Base-by-base conservation (phyloP, 2,888 invertebrate genomes). In the Piscicola geometra region DNA sequence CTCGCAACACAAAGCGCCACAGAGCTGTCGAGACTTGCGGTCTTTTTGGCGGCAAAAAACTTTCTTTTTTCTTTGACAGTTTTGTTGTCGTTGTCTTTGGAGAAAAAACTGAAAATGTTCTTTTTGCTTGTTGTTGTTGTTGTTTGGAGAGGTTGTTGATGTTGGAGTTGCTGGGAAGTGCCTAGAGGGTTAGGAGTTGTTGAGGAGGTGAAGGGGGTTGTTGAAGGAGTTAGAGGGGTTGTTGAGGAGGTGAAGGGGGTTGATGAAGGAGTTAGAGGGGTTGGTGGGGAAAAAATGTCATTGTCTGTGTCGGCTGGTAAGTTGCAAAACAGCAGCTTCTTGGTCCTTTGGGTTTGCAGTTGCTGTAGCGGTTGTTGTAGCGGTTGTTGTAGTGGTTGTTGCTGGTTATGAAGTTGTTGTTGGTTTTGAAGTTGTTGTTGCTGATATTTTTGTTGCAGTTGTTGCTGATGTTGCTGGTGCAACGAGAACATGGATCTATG, bases 1-100 rank as follows among this genome's bases (percentile, higher is more conserved):
- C 64, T 56, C 9, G 77, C 79, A 2, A 79, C 76, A 5, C 77
- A 76, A 5, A 70, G 47, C 9, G 64, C 64, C 1, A 75, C 60
- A 3, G 79, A 77, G 50, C 75, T 79, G 76, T 80, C 80, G 9
- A 80, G 78, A 52, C 79, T 79, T 12, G 35, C 47, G 1, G 80
- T 69, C 41, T 78, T 76, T 73, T 79, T 80, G 9, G 73, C 47
- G 18, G 76, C 76, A 70, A 80, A 80, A 71, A 80, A 35, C 35
- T 76, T 78, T 25, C 79, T 60, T 66, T 78, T 79, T 25, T 79
- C 80, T 41, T 77, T 79, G 50, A 78, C 79, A 5, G 76, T 73
- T 12, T 30, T 30, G 56, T 28, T 50, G 5, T n/a, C n/a, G 32
- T 30, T 21, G 28, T 72, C 72, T 72, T 5, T 36, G 21, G 2